A percentile compares a stretch with the other conserved stretches of the same genome.
These are phyloP conservation scores for Anoncus sp. DNA, from an alignment of 2,888 invertebrate species.

Conservation along the genomic window DNA sequence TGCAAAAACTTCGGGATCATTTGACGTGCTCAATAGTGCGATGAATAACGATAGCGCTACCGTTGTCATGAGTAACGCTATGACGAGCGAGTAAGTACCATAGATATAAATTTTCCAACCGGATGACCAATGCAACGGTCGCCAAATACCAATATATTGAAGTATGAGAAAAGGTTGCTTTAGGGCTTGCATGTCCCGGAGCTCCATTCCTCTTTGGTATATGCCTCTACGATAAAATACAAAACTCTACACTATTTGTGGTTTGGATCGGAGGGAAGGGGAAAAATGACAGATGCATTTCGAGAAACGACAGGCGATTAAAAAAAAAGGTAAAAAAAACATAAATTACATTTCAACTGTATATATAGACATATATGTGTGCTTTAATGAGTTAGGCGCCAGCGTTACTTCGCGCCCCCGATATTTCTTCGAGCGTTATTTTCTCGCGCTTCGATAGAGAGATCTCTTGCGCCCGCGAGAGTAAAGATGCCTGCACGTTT, in stretches of 20 bases:
- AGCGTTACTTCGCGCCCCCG: constrained; percentile 62
- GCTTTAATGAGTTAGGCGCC: constrained; percentile 68
- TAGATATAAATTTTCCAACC: constrained; percentile 9
- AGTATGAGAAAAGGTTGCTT: neutral
- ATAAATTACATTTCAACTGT: constrained; percentile 57
- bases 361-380: constrained; percentile 16
- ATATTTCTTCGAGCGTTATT: constrained; percentile 60
- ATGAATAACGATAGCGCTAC: constrained; percentile 57
- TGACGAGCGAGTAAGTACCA: neutral
- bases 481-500: constrained; percentile 36
- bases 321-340: constrained; percentile 48
- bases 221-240: too few species aligned
- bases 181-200: too few species aligned
- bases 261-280: too few species aligned
- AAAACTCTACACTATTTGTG: too few species aligned
- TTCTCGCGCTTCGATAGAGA: constrained; percentile 57
- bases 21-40: neutral
- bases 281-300: neutral
- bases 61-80: constrained; percentile 6
- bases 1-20: constrained; percentile 45
- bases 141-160: constrained; percentile 16
- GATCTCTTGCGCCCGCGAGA: neutral
- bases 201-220: too few species aligned
- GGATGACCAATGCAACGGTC: neutral
- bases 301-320: neutral